Evolutionary conservation across 2,888 invertebrate species (phyloP).

Genomic region (Plemyria rubiginata): DNA sequence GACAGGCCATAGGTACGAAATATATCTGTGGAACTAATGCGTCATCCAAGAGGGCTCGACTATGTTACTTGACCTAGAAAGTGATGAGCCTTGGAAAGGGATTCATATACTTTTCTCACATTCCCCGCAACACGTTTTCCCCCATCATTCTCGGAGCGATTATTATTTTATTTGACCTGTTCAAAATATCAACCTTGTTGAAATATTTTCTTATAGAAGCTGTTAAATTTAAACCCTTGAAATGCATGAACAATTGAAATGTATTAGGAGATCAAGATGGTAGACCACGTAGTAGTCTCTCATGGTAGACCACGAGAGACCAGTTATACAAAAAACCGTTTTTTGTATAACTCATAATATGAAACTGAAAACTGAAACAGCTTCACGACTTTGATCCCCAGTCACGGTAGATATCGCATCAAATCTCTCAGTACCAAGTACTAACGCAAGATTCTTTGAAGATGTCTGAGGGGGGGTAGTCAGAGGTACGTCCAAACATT

Average conservation of each 20-base stretch:
- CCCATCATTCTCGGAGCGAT: slow-evolving; percentile 12
- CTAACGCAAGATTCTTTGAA: too few species aligned
- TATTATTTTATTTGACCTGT: slow-evolving; percentile 24
- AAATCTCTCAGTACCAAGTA: too few species aligned
- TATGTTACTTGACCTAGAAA: slow-evolving; percentile 35
- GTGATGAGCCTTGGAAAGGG: slow-evolving; percentile 25
- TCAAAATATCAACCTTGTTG: slow-evolving; percentile 10
- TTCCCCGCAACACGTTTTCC: slow-evolving; percentile 15
- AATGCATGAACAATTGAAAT: not conserved
- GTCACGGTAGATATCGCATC: too few species aligned
- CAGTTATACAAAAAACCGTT: too few species aligned
- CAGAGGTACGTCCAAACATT: too few species aligned
- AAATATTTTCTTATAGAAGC: slow-evolving; percentile 6
- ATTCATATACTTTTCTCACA: slow-evolving; percentile 30
- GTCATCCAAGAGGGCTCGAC: slow-evolving; percentile 26
- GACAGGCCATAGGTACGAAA: slow-evolving; percentile 17
- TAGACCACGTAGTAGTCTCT: not conserved
- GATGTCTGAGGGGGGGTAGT: too few species aligned
- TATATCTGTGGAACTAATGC: slow-evolving; percentile 28
- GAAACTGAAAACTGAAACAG: too few species aligned
- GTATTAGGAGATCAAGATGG: not conserved
- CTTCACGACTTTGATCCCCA: too few species aligned
- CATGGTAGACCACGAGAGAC: too few species aligned
- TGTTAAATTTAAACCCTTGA: not conserved
- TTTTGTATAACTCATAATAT: too few species aligned